A percentile compares a stretch with the other conserved stretches of the same genome.
phyloP scores from a whole-genome alignment of 2,113 vertebrate genomes.

The Callipepla californica region DNA sequence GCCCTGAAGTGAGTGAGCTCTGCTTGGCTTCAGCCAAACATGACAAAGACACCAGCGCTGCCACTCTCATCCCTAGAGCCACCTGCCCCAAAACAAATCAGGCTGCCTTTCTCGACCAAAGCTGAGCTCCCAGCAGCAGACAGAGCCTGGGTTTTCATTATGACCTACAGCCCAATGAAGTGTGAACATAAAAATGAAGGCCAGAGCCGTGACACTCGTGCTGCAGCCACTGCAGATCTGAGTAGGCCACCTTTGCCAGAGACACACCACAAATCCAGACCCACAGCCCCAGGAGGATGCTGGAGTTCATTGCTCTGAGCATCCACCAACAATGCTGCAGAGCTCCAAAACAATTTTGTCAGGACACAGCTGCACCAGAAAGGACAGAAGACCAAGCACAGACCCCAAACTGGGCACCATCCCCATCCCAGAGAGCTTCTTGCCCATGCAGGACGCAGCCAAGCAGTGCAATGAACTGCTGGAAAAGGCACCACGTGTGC shows the following conservation, averaged over 20 bases:
- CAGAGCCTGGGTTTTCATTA: fast-evolving
- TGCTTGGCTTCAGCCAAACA: fast-evolving
- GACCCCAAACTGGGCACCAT: background rate
- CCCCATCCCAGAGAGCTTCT: background rate
- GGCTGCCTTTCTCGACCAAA: background rate
- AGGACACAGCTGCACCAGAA: background rate
- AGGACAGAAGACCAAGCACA: background rate
- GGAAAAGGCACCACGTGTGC: background rate
- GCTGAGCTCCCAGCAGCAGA: background rate
- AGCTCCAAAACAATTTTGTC: fast-evolving
- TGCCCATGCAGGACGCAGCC: fast-evolving
- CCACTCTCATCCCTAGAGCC: background rate
- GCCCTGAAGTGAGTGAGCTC: background rate
- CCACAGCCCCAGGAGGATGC: fast-evolving
- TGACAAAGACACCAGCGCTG: background rate
- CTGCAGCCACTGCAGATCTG: background rate
- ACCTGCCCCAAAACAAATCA: background rate
- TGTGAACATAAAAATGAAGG: background rate
- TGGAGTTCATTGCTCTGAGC: background rate
- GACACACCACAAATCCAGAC: background rate
- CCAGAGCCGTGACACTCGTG: fast-evolving
- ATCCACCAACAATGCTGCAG: fast-evolving
- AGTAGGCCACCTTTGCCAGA: background rate
- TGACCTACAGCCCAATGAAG: background rate
- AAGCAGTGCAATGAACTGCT: background rate